These are phyloP conservation scores for Forbesichthys papilliferus DNA, from an alignment of 2,113 vertebrate species.

Conservation along the genomic window DNA sequence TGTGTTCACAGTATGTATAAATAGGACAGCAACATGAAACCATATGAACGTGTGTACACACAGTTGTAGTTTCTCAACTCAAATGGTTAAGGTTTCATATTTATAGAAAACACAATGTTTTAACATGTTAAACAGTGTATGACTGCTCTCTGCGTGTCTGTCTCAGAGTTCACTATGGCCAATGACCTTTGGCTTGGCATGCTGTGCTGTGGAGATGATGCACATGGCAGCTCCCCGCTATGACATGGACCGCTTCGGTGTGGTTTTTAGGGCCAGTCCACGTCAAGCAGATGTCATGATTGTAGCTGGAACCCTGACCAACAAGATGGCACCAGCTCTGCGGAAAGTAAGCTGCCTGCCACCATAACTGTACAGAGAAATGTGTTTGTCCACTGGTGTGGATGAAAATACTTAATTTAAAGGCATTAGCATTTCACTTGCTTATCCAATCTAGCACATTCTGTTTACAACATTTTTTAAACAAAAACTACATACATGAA, in stretches of 20 bases:
- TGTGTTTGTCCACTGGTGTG: not conserved
- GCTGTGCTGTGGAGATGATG: conserved; percentile 99
- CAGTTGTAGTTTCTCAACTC: no score
- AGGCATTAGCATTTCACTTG: no score
- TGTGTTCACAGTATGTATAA: no score
- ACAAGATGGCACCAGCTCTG: conserved; percentile 96
- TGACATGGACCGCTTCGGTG: conserved; percentile 96
- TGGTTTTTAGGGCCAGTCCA: conserved; percentile 94
- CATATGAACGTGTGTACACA: no score
- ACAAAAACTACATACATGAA: no score
- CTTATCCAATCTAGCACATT: no score
- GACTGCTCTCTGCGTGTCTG: not conserved
- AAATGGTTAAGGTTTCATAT: not conserved
- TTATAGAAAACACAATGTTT: not conserved
- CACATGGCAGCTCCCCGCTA: conserved; percentile 96
- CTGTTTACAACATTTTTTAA: no score
- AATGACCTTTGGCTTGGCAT: conserved; percentile 95
- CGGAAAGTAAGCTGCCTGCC: conserved; percentile 81
- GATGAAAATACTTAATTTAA: no score
- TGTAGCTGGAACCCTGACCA: conserved; percentile 92
- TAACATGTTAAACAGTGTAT: not conserved
- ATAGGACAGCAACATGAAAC: no score
- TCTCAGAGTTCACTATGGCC: conserved; percentile 94
- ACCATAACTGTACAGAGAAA: not conserved
- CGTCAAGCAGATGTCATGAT: conserved; percentile 96